phyloP scores from a whole-genome alignment of 2,888 invertebrate species.

The Pogonocherus hispidulus region DNA sequence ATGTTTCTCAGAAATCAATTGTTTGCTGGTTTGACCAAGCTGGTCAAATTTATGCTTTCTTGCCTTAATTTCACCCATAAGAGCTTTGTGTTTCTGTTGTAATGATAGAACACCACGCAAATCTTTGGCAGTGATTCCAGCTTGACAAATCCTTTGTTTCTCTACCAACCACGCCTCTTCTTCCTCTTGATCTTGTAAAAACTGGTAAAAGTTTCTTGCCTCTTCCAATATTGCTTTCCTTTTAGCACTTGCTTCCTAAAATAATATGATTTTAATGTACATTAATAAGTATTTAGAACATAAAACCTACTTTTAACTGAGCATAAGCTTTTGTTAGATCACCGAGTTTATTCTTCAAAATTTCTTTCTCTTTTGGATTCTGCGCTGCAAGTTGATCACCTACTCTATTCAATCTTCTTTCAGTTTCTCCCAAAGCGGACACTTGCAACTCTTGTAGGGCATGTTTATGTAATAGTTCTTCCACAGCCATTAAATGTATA shows the following conservation, averaged over 20 bases:
- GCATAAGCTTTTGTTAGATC: slow-evolving; percentile 85
- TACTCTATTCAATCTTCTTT: slow-evolving; percentile 80
- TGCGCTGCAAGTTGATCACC: slow-evolving; percentile 68
- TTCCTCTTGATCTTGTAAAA: slow-evolving; percentile 96
- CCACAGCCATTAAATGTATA: slow-evolving; percentile 93
- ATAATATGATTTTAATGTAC: slow-evolving; percentile 15
- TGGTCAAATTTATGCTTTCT: slow-evolving; percentile 80
- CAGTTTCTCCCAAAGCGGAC: slow-evolving; percentile 88
- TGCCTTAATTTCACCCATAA: slow-evolving; percentile 90
- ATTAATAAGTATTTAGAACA: not conserved
- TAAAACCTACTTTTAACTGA: slow-evolving; percentile 70
- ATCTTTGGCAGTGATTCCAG: slow-evolving; percentile 95
- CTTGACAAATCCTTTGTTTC: slow-evolving; percentile 92
- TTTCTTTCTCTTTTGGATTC: slow-evolving; percentile 72
- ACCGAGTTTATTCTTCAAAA: slow-evolving; percentile 80
- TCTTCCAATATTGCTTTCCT: slow-evolving; percentile 90
- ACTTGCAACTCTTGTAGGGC: slow-evolving; percentile 93
- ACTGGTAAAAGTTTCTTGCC: slow-evolving; percentile 93
- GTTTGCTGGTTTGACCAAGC: slow-evolving; percentile 74
- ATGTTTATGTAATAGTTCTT: slow-evolving; percentile 95
- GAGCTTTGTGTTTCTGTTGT: slow-evolving; percentile 92
- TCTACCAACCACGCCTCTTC: slow-evolving; percentile 98
- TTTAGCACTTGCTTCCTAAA: slow-evolving; percentile 79
- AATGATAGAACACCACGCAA: slow-evolving; percentile 89
- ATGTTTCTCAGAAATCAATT: slow-evolving; percentile 85